Evolutionary conservation across 2,888 invertebrate species (phyloP), one percentile per base, ranked within the genome.

Genomic region (Dendrolimus houi): DNA sequence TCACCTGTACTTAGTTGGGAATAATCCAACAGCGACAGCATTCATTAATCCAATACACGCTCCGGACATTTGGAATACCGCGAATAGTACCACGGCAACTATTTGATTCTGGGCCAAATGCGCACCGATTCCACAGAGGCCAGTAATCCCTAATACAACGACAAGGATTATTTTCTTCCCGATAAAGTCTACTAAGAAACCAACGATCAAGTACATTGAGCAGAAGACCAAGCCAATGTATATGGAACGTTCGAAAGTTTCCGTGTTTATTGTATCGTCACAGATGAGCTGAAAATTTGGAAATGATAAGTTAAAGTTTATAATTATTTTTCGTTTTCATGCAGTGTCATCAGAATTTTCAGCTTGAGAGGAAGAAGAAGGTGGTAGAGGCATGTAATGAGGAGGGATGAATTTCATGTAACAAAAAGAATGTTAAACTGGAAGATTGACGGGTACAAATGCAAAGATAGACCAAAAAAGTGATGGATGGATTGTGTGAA

Each of bases 191-290:
- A 90, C 93, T 0, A 94, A 81, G 72, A 92, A 92, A 10, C 94
- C 93, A 14, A 94, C 94, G 29, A 93, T 67, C 47, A 94, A 70
- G 75, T 94, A 95, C 71, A 94, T 93, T 1, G 93, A 69, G 40
- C 94, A 89, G 70, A 94, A 94, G 7, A 92, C 92, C 0, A 91
- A 84, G 0, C 95, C 95, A 66, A 95, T 93, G 61, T 92, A 90
- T 62, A 95, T 90, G 55, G 95, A 93, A 55, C 93, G 93, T 67
- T 92, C 82, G 71, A 95, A 95, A 2, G 94, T 94, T 0, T 84
- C 82, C 0, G 91, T 80, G 70, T 94, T 93, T 62, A 94, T 91
- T 0, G 85, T 81, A 47, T 91, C 87, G 41, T 84, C 80, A 67
- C 94, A 94, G 40, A 74, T 63, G 9, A 75, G 61, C 78, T 79